Conservation (phyloP, 2,888 invertebrate species). For the Oligia strigilis region DNA sequence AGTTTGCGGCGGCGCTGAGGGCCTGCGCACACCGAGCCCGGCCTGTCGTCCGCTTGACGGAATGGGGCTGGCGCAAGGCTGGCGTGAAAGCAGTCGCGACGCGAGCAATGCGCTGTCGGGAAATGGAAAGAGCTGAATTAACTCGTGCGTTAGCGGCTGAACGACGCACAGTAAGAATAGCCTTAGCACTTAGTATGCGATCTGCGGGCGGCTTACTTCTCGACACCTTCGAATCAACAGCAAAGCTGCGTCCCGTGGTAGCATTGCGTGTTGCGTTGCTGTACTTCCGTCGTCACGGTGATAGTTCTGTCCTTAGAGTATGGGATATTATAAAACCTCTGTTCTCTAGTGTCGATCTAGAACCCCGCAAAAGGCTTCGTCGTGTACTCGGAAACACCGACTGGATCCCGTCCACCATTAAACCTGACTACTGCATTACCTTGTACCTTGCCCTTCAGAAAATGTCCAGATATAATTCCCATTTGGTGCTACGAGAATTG, state of each 20-base stretch:
- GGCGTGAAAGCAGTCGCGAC: slow-evolving; percentile 79
- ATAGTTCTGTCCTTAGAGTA: slow-evolving; percentile 64
- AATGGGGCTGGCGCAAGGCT: slow-evolving; percentile 69
- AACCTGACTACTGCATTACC: slow-evolving; percentile 72
- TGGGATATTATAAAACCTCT: slow-evolving; percentile 75
- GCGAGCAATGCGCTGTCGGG: slow-evolving; percentile 69
- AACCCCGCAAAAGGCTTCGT: slow-evolving; percentile 43
- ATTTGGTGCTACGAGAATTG: slow-evolving; percentile 65
- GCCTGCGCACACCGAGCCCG: slow-evolving; percentile 74
- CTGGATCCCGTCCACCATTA: slow-evolving; percentile 68
- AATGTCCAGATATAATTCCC: slow-evolving; percentile 46
- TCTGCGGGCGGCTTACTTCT: background rate
- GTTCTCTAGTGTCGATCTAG: slow-evolving; percentile 66
- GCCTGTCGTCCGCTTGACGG: slow-evolving; percentile 70
- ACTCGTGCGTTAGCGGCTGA: slow-evolving; percentile 68
- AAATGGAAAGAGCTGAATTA: slow-evolving; percentile 62
- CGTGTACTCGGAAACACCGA: slow-evolving; percentile 48
- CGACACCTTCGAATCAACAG: slow-evolving; percentile 66
- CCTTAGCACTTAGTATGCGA: slow-evolving; percentile 65
- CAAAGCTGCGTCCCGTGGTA: slow-evolving; percentile 68
- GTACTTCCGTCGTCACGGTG: slow-evolving; percentile 62
- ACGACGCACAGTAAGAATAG: slow-evolving; percentile 71
- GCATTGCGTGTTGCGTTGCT: slow-evolving; percentile 71
- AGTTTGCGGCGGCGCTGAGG: slow-evolving; percentile 71
- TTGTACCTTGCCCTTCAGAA: slow-evolving; percentile 68